These are phyloP conservation scores for Dascillus cervinus DNA, from an alignment of 2,888 invertebrate species.

Conservation along the genomic window DNA sequence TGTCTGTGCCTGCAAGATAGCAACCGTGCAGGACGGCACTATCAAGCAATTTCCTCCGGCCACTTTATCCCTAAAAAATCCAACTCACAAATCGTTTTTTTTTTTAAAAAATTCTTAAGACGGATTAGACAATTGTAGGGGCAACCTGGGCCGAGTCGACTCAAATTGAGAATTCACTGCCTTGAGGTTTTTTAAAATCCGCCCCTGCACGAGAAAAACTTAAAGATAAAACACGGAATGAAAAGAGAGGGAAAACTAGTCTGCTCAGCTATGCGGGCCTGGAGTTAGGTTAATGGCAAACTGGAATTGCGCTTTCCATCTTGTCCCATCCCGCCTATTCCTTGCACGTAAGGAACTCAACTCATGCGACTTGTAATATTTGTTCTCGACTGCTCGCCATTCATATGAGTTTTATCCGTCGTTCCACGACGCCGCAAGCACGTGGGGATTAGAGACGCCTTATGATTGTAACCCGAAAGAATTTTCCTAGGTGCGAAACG, in stretches of 20 bases:
- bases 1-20: conserved; percentile 35
- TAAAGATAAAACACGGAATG: conserved; percentile 18
- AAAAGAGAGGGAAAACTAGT: conserved; percentile 32
- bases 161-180: too few relatives aligned
- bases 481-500: not conserved
- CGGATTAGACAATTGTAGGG: too few relatives aligned
- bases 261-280: conserved; percentile 50
- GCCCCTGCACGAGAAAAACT: conserved; percentile 10
- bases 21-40: too few relatives aligned
- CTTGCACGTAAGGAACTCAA: conserved; percentile 44
- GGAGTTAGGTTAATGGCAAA: conserved; percentile 62
- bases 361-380: conserved; percentile 44
- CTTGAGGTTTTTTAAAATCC: too few relatives aligned
- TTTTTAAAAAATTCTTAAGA: too few relatives aligned
- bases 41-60: too few relatives aligned
- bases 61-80: too few relatives aligned
- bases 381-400: conserved; percentile 43
- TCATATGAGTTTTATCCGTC: conserved; percentile 40
- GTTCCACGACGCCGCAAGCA: conserved; percentile 37
- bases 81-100: too few relatives aligned
- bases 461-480: conserved; percentile 21
- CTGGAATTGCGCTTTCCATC: conserved; percentile 66
- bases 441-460: conserved; percentile 32
- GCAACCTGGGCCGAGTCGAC: too few relatives aligned
- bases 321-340: conserved; percentile 47